Base-by-base conservation (phyloP, 2,888 invertebrate genomes). In the Aleiodes leptofemur region DNA sequence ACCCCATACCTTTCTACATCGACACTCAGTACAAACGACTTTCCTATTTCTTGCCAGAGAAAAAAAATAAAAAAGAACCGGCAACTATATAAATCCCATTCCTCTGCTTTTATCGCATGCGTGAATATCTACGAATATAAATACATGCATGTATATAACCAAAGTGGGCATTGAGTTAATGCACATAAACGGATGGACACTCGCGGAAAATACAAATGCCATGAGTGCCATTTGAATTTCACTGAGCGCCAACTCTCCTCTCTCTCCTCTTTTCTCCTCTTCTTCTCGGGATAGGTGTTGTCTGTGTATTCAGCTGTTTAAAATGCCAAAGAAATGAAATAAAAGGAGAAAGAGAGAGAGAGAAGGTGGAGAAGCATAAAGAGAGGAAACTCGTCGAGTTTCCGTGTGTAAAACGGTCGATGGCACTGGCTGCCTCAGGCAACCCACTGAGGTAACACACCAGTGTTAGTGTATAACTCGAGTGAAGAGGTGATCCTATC, bases 401-500 rank as follows among this genome's bases (percentile, higher is more conserved):
- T 76, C 61, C 72, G 74, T 75, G 71, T 79, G 76, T 74, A 78
- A 76, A 76, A 78, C 76, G 76, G 76, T 77, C 59, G 78, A 79
- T 78, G 61, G 73, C 73, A 75, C 64, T 73, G 51, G 55, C 43
- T 70, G 74, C 76, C 77, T 51, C 64, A 64, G 75, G 78, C 76
- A 76, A 3, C 61, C 43, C 38, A 38, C 61, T 61, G 61, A 61
- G 61, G 38, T 61, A 61, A 23, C 23, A 23, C 61, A 43, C 64
- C 48, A 64, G 64, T 64, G 64, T 64, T 64, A 38, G 64, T 64
- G 64, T 48, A 64, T 64, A 64, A 64, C 43, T 64, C 69, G 69
- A 73, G 71, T 72, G 76, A 75, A 70, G 76, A 77, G 75, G 80
- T 81, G 86, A 87, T 86, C 80, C 81, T 85, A 87, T 87, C 86